Evolutionary conservation across 2,113 vertebrate species (phyloP).

Genomic region (Arenaria interpres): DNA sequence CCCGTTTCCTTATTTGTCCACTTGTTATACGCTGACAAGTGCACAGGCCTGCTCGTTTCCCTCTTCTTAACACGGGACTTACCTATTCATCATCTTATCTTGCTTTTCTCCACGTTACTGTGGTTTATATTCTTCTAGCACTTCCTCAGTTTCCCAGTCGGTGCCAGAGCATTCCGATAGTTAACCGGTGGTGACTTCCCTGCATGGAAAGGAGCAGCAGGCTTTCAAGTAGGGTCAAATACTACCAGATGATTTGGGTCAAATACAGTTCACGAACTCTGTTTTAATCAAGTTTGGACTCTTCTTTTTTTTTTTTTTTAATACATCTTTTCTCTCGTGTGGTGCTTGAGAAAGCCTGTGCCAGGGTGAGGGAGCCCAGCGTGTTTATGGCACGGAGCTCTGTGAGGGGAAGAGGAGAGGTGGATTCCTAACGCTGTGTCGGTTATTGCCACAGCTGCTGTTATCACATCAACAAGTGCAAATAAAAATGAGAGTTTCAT

Average conservation of each 20-base stretch:
- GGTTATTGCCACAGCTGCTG: not conserved
- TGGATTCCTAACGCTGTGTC: fast-evolving
- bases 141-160: not conserved
- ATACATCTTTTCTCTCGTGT: fast-evolving
- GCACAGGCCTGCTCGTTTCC: not conserved
- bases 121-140: not conserved
- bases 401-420: fast-evolving
- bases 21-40: not conserved
- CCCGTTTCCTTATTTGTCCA: not conserved
- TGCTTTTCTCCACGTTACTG: not conserved
- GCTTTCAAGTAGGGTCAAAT: not conserved
- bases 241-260: not conserved
- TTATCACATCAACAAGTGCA: not conserved
- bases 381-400: fast-evolving
- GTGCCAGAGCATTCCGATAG: not conserved
- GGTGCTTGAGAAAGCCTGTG: not conserved
- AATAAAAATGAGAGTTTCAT: fast-evolving
- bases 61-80: not conserved
- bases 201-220: fast-evolving
- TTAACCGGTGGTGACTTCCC: not conserved
- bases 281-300: not conserved
- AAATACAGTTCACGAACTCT: not conserved
- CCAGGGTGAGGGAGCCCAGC: not conserved
- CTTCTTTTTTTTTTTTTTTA: too few relatives aligned
- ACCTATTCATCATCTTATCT: fast-evolving